Base-by-base conservation (phyloP, 2,113 vertebrate genomes). In the Gasterosteus aculeatus region DNA sequence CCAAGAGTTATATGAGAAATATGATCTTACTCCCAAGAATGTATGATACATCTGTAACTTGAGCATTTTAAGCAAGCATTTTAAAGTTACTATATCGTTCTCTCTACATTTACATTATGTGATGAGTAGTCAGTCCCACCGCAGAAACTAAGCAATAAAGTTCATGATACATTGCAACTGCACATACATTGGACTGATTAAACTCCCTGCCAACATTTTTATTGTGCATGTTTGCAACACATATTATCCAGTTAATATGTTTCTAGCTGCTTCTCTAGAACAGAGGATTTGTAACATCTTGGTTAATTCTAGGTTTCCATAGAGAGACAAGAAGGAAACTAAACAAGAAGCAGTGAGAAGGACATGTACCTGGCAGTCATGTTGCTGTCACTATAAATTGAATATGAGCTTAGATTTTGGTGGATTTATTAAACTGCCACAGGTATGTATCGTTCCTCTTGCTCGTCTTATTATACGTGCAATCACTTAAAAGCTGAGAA, bases 151-250 rank as follows among this genome's bases (percentile, higher is more conserved):
- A 74, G 79, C 22, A 35, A 33, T 60, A 70, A 53, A 29, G 35
- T 53, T 54, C 0, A 11, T 38, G 44, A 29, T 49, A 19, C 14
- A 42, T 10, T 18, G 58, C 51, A 38, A 29, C 42, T 29, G 44
- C n/a, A 74, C 22, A 44, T 44, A 16, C 44, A 16, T 64, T 63
- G 26, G 14, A 47, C 22, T 35, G 64, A 54, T 75, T 62, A 12
- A 66, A 46, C 63, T 81, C 67, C 80, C 72, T 18, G 73, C 83
- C 75, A 41, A 64, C 19, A 63, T 74, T 80, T 89, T 87, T 71
- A 19, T 18, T 41, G 29, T 65, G 46, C 31, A 41, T 67, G 38
- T 14, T 61, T 16, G 5, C 33, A 29, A 2, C 19, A 3, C 1
- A 42, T 29, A 68, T 38, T 0, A 26, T 18, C 9, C 5, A 57